Evolutionary conservation across 2,113 vertebrate species (phyloP).

Genomic region (Nerophis ophidion): DNA sequence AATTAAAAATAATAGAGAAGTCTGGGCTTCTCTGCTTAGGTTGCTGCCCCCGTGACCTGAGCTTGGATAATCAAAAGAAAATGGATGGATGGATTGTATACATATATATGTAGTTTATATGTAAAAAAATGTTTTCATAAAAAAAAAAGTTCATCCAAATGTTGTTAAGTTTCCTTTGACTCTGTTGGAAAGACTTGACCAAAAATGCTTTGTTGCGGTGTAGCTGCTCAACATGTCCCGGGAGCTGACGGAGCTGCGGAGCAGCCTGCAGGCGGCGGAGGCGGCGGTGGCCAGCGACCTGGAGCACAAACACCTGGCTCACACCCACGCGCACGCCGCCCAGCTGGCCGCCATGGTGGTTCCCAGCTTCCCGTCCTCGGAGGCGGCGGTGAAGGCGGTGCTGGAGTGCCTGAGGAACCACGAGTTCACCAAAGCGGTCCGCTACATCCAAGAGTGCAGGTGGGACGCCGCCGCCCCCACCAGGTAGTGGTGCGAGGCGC

Average conservation of each 20-base stretch:
- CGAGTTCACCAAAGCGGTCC: conserved; percentile 85
- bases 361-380: conserved; percentile 81
- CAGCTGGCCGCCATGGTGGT: conserved; percentile 58
- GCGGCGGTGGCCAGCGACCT: conserved; percentile 79
- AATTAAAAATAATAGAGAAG: no score
- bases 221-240: conserved; percentile 97
- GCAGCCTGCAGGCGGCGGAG: conserved; percentile 85
- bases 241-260: conserved; percentile 90
- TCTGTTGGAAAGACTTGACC: not conserved
- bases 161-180: no score
- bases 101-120: no score
- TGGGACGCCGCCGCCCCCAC: conserved; percentile 33
- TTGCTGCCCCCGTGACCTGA: no score
- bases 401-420: conserved; percentile 92
- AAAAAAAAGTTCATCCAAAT: no score
- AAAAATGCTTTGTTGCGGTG: not conserved
- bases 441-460: conserved; percentile 95
- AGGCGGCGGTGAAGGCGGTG: conserved; percentile 92
- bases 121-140: no score
- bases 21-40: no score
- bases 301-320: conserved; percentile 63
- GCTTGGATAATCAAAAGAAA: no score
- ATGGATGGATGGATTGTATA: no score
- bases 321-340: conserved; percentile 60
- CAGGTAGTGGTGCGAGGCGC: no score